Percentiles rank a stretch among this genome's conserved stretches.
Evolutionary conservation across 2,113 vertebrate genomes (phyloP).

Genomic region (Ifrita kowaldi): DNA sequence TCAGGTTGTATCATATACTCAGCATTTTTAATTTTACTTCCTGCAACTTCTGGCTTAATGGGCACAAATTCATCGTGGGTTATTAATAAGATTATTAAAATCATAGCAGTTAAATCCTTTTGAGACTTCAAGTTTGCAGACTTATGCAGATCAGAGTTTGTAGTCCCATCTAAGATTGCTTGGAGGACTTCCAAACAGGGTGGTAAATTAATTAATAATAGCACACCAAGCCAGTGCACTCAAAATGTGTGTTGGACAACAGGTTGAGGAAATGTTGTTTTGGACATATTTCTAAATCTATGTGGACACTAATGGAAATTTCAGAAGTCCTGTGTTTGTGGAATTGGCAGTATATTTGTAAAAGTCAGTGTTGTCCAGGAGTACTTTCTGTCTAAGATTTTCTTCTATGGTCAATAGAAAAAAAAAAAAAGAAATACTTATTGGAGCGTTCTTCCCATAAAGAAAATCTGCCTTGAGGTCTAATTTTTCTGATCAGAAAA

Average conservation of each 20-base stretch:
- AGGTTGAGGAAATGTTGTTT: background rate
- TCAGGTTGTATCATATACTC: background rate
- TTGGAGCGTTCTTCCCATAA: background rate
- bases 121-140: background rate
- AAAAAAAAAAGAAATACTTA: background rate
- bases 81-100: conserved; percentile 44
- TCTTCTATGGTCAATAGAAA: background rate
- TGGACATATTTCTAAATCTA: background rate
- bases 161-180: background rate
- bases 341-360: background rate
- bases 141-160: background rate
- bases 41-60: conserved; percentile 23
- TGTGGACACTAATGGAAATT: background rate
- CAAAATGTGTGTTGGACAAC: background rate
- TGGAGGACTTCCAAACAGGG: background rate
- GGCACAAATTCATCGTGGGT: conserved; percentile 2
- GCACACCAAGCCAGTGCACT: background rate
- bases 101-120: background rate
- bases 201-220: background rate
- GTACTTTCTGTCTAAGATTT: background rate
- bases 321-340: background rate
- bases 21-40: conserved; percentile 29
- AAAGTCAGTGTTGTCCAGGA: background rate
- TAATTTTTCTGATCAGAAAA: background rate
- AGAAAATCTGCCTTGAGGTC: background rate